Percentiles rank a stretch among this genome's conserved stretches.
These are phyloP conservation scores for Nannobrachium achirus DNA, from an alignment of 2,113 vertebrate species.

Conservation along the genomic window DNA sequence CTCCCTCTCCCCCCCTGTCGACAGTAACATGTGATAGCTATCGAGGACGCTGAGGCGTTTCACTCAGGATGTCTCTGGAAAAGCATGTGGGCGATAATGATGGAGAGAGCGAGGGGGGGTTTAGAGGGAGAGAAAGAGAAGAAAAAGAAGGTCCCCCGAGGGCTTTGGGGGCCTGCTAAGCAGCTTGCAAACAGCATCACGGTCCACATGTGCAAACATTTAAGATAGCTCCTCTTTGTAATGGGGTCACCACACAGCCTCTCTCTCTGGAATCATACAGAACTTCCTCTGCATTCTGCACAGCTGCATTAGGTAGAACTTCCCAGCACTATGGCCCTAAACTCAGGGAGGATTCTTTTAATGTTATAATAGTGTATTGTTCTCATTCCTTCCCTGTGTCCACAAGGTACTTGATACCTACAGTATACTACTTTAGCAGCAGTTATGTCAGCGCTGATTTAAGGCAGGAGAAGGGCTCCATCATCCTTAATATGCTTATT, in stretches of 20 bases:
- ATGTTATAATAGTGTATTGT: neutral
- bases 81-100: constrained; percentile 79
- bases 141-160: constrained; percentile 61
- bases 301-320: constrained; percentile 30
- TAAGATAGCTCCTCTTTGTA: constrained; percentile 73
- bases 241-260: constrained; percentile 71
- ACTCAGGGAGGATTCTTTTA: constrained; percentile 23
- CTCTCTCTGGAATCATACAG: constrained; percentile 61
- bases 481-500: no score
- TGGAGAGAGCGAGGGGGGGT: constrained; percentile 44
- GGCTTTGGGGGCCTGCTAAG: constrained; percentile 69
- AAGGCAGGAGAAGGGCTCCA: no score
- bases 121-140: constrained; percentile 34
- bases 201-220: constrained; percentile 81
- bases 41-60: constrained; percentile 70
- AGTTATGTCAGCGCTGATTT: no score
- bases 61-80: constrained; percentile 76
- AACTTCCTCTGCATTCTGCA: constrained; percentile 53
- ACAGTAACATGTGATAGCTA: constrained; percentile 75
- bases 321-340: constrained; percentile 21
- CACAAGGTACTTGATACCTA: no score
- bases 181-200: constrained; percentile 73
- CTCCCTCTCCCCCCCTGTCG: constrained; percentile 42
- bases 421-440: no score
- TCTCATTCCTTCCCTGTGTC: no score